Evolutionary conservation across 2,113 vertebrate genomes (phyloP).

Genomic region (Ctenomys sociabilis): DNA sequence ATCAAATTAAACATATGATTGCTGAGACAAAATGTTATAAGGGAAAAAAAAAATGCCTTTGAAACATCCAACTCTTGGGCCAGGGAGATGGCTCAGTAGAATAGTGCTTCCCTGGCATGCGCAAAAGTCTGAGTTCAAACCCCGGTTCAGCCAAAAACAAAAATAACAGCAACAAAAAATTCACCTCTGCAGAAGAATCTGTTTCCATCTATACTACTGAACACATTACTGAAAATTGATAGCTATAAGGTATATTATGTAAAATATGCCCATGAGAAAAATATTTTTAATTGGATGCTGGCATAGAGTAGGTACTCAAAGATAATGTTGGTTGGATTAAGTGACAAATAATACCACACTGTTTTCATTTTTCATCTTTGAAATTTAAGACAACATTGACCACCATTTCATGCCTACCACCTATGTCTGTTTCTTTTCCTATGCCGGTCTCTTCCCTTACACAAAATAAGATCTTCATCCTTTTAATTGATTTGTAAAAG

Average conservation of each 20-base stretch:
- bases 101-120: too few species aligned
- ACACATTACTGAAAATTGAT: background rate
- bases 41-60: background rate
- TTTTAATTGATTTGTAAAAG: constrained; percentile 35
- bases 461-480: background rate
- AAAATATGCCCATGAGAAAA: constrained; percentile 53
- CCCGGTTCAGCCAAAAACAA: too few species aligned
- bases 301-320: background rate
- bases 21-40: background rate
- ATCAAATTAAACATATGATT: constrained; percentile 9
- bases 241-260: background rate
- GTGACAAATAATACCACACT: background rate
- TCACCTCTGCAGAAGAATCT: background rate
- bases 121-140: too few species aligned
- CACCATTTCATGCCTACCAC: constrained; percentile 20
- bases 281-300: background rate
- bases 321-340: background rate
- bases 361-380: constrained; percentile 35
- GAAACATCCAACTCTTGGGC: constrained; percentile 36
- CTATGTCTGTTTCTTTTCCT: background rate
- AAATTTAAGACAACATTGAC: constrained; percentile 28
- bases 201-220: background rate
- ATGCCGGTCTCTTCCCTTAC: background rate
- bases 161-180: too few species aligned
- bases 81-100: too few species aligned